Evolutionary conservation across 1,140 invertebrate species (phyloP).

Genomic region (Bombus fervidus): DNA sequence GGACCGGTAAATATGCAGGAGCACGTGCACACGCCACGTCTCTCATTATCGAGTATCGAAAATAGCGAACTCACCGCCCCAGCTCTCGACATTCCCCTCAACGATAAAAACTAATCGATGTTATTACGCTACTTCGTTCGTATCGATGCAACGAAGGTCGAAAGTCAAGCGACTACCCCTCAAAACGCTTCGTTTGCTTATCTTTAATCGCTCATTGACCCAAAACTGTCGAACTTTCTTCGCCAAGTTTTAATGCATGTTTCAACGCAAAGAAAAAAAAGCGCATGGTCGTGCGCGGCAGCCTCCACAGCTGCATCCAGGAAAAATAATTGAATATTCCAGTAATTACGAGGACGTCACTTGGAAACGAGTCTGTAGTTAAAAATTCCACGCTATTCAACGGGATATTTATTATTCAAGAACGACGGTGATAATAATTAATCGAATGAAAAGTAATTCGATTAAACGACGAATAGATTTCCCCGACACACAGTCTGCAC

Average conservation of each 20-base stretch:
- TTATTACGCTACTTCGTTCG: not conserved
- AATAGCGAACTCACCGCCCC: conserved; percentile 20
- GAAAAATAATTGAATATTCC: not conserved
- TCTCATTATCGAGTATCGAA: conserved; percentile 44
- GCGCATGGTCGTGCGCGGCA: not conserved
- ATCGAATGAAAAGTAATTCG: conserved; percentile 1
- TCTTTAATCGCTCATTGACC: not conserved
- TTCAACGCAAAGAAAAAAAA: not conserved
- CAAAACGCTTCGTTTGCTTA: not conserved
- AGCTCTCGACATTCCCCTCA: not conserved
- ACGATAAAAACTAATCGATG: conserved; percentile 33
- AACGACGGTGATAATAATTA: not conserved
- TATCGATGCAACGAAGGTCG: not conserved
- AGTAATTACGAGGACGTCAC: not conserved
- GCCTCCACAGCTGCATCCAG: too few species aligned
- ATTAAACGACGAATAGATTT: not conserved
- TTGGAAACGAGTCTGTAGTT: too few species aligned
- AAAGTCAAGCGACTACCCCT: not conserved
- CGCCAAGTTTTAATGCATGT: not conserved
- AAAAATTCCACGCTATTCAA: not conserved
- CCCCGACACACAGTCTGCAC: not conserved
- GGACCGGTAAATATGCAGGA: conserved; percentile 53
- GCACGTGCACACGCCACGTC: conserved; percentile 32
- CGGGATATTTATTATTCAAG: not conserved
- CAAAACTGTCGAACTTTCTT: not conserved